These are phyloP conservation scores for Laticauda laticaudata DNA, from an alignment of 2,113 vertebrate genomes.

Conservation along the genomic window DNA sequence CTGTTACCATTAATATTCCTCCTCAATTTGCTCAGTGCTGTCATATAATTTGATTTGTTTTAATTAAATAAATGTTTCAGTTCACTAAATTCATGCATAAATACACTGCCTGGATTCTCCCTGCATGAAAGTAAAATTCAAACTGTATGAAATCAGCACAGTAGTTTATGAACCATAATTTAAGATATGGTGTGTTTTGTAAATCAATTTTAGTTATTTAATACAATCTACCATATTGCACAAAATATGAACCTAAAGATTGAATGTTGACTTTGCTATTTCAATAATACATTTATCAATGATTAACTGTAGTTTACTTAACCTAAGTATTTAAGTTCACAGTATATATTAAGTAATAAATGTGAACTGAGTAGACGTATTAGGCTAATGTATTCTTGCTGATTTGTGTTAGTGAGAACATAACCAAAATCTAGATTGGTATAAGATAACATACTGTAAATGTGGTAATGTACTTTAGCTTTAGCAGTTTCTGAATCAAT, in stretches of 20 bases:
- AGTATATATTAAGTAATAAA: neutral
- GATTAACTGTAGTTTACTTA: neutral
- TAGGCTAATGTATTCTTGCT: neutral
- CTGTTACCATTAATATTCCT: neutral
- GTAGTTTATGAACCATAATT: neutral
- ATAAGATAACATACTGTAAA: neutral
- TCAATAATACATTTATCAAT: neutral
- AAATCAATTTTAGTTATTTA: neutral
- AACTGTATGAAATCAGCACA: neutral
- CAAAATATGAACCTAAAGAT: neutral
- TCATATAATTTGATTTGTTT: neutral
- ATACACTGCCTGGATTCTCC: neutral
- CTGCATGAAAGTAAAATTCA: neutral
- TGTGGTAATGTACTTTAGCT: neutral
- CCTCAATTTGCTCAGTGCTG: neutral
- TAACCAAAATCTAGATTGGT: neutral
- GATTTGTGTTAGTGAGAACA: neutral
- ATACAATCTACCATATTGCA: neutral
- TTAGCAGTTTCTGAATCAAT: neutral
- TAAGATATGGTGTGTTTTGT: neutral
- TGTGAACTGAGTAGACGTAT: neutral
- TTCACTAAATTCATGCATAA: neutral
- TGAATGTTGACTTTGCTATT: neutral
- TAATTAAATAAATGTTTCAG: neutral
- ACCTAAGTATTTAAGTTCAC: neutral